Percentiles rank a stretch among this genome's conserved stretches.
Conservation (phyloP, 2,888 invertebrate genomes). For the Brachylomia viminalis region DNA sequence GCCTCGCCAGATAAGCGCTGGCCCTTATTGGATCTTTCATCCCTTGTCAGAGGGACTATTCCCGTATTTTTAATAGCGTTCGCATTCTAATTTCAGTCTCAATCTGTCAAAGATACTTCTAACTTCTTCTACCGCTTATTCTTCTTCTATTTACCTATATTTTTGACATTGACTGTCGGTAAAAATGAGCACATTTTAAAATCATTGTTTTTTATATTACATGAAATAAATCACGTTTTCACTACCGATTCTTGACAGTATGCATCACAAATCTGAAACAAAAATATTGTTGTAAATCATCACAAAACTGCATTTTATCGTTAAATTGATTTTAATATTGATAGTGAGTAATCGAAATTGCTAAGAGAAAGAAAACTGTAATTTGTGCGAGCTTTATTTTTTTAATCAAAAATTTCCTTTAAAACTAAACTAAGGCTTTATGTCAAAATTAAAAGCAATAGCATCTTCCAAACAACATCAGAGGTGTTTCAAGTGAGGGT, state of each 20-base stretch:
- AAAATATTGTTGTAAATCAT: slow-evolving; percentile 37
- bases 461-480: too few relatives aligned
- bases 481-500: not conserved
- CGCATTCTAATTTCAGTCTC: not conserved
- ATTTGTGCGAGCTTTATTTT: not conserved
- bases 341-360: not conserved
- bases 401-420: not conserved
- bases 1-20: not conserved
- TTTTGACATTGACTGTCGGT: not conserved
- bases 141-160: too few relatives aligned
- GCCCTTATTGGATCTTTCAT: not conserved
- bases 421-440: not conserved
- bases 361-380: not conserved
- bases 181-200: too few relatives aligned
- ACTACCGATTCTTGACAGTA: slow-evolving; percentile 60
- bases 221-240: slow-evolving; percentile 5
- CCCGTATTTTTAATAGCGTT: not conserved
- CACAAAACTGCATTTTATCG: not conserved
- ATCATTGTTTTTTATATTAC: not conserved
- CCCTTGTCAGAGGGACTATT: not conserved
- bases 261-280: slow-evolving; percentile 74
- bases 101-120: not conserved
- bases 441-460: not conserved
- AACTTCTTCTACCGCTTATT: too few relatives aligned
- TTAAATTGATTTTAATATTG: not conserved